These are phyloP conservation scores for Otolemur crassicaudatus DNA, from an alignment of 2,797 vertebrate genomes.

Conservation along the genomic window DNA sequence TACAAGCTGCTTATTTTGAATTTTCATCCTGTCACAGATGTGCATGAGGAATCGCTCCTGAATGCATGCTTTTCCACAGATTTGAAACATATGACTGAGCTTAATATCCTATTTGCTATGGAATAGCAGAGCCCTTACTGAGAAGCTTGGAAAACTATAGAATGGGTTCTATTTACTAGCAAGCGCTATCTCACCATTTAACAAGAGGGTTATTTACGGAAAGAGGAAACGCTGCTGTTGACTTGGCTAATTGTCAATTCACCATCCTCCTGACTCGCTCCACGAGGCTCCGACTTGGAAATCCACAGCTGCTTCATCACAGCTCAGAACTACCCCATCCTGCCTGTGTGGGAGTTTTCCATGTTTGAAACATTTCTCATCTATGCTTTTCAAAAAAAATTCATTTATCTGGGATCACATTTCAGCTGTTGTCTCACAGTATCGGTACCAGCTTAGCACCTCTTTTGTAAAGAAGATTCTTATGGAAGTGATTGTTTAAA, in stretches of 20 bases:
- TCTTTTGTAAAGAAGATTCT: background rate
- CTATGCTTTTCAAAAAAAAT: background rate
- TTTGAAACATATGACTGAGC: conserved; percentile 80
- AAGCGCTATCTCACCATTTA: background rate
- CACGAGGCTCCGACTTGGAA: background rate
- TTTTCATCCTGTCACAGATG: conserved; percentile 73
- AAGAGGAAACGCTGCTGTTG: background rate
- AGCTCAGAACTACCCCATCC: background rate
- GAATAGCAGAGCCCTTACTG: conserved; percentile 64
- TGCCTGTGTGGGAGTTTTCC: background rate
- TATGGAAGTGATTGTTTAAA: background rate
- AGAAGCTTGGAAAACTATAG: background rate
- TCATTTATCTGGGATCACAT: background rate
- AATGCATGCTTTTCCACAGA: conserved; percentile 68
- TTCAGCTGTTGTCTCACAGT: background rate
- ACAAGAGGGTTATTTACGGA: background rate
- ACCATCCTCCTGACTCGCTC: background rate
- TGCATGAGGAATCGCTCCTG: conserved; percentile 79
- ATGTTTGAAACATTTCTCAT: background rate
- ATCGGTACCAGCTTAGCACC: background rate
- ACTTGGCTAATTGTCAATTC: background rate
- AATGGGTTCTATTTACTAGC: background rate
- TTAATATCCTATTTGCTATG: conserved; percentile 75
- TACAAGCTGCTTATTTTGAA: conserved; percentile 77
- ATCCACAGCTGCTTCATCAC: background rate